Evolutionary conservation across 1,140 invertebrate genomes (phyloP).

Genomic region (Neodiprion lecontei): DNA sequence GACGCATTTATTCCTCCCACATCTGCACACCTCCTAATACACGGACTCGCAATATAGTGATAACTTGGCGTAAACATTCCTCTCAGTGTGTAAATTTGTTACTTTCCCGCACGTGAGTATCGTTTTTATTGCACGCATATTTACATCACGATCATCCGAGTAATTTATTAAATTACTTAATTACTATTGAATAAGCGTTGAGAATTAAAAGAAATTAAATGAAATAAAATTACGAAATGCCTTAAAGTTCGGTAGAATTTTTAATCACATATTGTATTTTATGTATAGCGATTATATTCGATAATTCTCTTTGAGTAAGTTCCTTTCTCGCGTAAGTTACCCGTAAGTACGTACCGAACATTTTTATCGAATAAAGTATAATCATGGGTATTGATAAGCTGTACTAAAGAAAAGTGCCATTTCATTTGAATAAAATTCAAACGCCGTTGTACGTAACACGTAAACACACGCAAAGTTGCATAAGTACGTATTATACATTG

Average conservation of each 20-base stretch:
- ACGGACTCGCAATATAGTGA: background rate
- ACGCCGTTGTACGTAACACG: no score
- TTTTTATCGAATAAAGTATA: no score
- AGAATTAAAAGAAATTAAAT: no score
- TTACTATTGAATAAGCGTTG: background rate
- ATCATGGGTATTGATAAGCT: no score
- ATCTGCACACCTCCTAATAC: background rate
- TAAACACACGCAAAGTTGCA: no score
- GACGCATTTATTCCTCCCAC: background rate
- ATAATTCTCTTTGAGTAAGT: background rate
- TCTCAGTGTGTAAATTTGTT: background rate
- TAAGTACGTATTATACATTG: no score
- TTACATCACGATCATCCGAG: background rate
- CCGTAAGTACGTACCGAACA: background rate
- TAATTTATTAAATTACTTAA: conserved; percentile 1
- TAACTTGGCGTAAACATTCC: background rate
- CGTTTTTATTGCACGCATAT: background rate
- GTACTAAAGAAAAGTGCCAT: no score
- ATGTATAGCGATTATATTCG: background rate
- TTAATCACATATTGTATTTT: background rate
- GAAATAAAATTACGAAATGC: no score
- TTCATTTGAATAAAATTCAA: no score
- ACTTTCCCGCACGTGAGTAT: background rate
- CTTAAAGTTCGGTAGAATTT: no score
- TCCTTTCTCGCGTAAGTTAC: background rate